Percentiles rank a stretch among this genome's conserved stretches.
Conservation (phyloP, 2,113 vertebrate genomes). For the Mormoops blainvillei region DNA sequence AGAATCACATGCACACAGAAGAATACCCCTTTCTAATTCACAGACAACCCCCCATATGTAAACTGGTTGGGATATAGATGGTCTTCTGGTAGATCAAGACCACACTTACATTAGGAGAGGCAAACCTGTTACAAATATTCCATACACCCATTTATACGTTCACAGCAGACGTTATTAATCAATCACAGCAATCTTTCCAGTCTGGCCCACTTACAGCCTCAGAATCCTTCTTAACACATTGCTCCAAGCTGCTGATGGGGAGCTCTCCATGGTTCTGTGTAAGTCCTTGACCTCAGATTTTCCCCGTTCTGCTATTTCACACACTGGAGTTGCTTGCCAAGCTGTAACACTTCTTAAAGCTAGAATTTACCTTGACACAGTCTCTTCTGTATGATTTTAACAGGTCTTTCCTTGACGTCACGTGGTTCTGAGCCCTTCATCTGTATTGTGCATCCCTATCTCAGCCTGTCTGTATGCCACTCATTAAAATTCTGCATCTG, state of each 20-base stretch:
- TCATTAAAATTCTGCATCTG: background rate
- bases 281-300: background rate
- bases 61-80: background rate
- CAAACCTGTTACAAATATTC: background rate
- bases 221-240: background rate
- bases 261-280: constrained; percentile 42
- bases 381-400: background rate
- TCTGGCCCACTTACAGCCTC: background rate
- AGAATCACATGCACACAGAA: background rate
- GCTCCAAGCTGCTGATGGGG: rapidly evolving
- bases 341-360: background rate
- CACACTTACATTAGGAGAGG: background rate
- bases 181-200: background rate
- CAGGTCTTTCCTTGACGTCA: background rate
- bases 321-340: background rate
- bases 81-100: background rate
- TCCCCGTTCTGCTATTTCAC: background rate
- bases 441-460: background rate
- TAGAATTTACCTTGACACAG: background rate
- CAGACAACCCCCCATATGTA: background rate
- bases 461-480: background rate
- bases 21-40: background rate
- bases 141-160: too few relatives aligned
- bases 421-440: background rate
- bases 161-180: background rate